Evolutionary conservation across 2,113 vertebrate genomes (phyloP).

Genomic region (Paradoxurus hermaphroditus): DNA sequence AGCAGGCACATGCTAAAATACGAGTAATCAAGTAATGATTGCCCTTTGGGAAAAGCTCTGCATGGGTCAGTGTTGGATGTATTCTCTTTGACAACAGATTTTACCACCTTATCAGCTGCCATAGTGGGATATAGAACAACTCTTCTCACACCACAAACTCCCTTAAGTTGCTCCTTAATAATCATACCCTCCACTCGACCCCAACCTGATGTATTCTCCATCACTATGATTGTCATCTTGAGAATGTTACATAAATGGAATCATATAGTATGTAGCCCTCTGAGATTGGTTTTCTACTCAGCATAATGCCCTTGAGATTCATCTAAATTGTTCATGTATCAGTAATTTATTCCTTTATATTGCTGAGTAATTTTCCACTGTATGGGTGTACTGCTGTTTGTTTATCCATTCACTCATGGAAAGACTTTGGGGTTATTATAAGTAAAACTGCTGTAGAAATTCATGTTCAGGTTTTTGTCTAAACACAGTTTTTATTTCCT

Average conservation of each 20-base stretch:
- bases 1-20: neutral
- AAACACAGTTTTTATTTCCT: slow-evolving; percentile 4
- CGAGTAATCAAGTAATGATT: neutral
- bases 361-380: neutral
- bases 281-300: neutral
- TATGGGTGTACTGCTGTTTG: neutral
- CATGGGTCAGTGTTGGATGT: neutral
- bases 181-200: neutral
- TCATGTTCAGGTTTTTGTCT: neutral
- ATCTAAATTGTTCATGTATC: neutral
- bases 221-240: neutral
- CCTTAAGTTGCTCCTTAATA: neutral
- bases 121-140: neutral
- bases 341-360: neutral
- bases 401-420: neutral
- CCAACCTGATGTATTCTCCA: neutral
- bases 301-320: neutral
- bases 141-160: neutral
- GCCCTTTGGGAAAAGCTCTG: neutral
- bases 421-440: neutral
- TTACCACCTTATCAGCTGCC: neutral
- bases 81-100: neutral
- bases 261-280: neutral
- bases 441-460: neutral
- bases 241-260: neutral